Percentiles rank a stretch among this genome's conserved stretches.
Conservation (phyloP, 2,797 vertebrate genomes). For the Alcedo atthis region DNA sequence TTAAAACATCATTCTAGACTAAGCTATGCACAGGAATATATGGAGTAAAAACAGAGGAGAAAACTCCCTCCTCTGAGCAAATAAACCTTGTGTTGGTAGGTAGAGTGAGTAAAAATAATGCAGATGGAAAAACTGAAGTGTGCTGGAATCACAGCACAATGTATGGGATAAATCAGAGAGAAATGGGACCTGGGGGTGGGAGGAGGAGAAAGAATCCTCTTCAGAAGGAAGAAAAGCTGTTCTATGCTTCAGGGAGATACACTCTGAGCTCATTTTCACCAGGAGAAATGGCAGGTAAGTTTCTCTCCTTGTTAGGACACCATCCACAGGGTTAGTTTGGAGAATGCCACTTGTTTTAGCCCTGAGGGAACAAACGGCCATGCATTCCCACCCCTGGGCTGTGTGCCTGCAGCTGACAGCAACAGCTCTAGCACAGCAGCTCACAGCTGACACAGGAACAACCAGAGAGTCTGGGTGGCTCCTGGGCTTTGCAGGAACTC, state of each 20-base stretch:
- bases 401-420: background rate
- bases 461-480: background rate
- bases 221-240: background rate
- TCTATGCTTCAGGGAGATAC: background rate
- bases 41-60: background rate
- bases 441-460: background rate
- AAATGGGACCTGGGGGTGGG: background rate
- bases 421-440: background rate
- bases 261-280: background rate
- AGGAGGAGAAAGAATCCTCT: background rate
- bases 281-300: background rate
- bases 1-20: background rate
- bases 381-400: background rate
- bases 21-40: background rate
- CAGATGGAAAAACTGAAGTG: background rate
- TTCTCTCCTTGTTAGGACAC: background rate
- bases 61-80: background rate
- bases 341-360: constrained; percentile 13
- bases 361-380: background rate
- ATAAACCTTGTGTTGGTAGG: background rate
- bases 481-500: background rate
- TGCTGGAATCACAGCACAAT: background rate
- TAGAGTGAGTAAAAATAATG: background rate
- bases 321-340: background rate
- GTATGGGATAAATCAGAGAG: background rate